Evolutionary conservation across 2,113 vertebrate genomes (phyloP).

Genomic region (Macaca fascicularis): T2T-MFA8v1.1 NC_088391.1:25169001-25169500

Average conservation of each 20-base stretch:
- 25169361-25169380: not conserved
- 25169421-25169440: too few species aligned
- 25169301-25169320: not conserved
- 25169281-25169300: not conserved
- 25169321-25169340: not conserved
- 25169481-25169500: too few species aligned
- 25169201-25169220: not conserved
- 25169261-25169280: not conserved
- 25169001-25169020: conserved; percentile 26
- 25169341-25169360: not conserved
- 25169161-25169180: not conserved
- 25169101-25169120: not conserved
- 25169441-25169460: too few species aligned
- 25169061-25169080: not conserved
- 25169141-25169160: not conserved
- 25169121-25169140: not conserved
- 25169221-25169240: not conserved
- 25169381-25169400: not conserved
- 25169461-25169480: too few species aligned
- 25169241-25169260: not conserved
- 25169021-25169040: conserved; percentile 19
- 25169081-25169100: not conserved
- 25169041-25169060: not conserved
- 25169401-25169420: not conserved
- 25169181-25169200: not conserved